These are phyloP conservation scores for Tromatobia lineatoria DNA, from an alignment of 2,888 invertebrate species.

Conservation along the genomic window DNA sequence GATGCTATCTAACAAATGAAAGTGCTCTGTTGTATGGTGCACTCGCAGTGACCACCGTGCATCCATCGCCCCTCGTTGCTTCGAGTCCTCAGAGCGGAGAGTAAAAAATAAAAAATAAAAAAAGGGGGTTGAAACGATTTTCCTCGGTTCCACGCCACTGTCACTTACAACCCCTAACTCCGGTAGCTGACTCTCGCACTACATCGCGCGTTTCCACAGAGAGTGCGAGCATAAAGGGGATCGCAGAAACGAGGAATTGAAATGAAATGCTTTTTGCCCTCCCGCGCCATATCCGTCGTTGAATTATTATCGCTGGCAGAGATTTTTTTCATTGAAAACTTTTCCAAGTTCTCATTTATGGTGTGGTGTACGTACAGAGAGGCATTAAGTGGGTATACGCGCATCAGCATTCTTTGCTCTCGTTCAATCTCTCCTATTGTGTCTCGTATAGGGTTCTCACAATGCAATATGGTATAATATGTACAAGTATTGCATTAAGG, in stretches of 20 bases:
- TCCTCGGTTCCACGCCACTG: conserved; percentile 75
- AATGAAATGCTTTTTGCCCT: conserved; percentile 72
- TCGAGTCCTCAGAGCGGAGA: conserved; percentile 7
- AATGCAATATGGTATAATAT: conserved; percentile 27
- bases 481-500: conserved; percentile 21
- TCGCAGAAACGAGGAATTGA: conserved; percentile 68
- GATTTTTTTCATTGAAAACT: conserved; percentile 65
- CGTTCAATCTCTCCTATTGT: conserved; percentile 50
- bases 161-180: conserved; percentile 76
- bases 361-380: conserved; percentile 19
- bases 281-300: conserved; percentile 28
- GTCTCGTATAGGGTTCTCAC: conserved; percentile 31
- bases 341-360: conserved; percentile 29
- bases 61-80: conserved; percentile 1
- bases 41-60: conserved; percentile 12
- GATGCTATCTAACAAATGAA: conserved; percentile 55
- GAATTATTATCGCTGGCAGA: conserved; percentile 60
- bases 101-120: conserved; percentile 23
- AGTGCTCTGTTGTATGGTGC: conserved; percentile 29
- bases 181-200: conserved; percentile 40
- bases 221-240: conserved; percentile 19
- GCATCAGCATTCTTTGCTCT: conserved; percentile 50
- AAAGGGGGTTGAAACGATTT: conserved; percentile 63
- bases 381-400: conserved; percentile 37
- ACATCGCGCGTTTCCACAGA: conserved; percentile 25